Base-by-base conservation (phyloP, 1,140 invertebrate species). In the Coboldia fuscipes region DNA sequence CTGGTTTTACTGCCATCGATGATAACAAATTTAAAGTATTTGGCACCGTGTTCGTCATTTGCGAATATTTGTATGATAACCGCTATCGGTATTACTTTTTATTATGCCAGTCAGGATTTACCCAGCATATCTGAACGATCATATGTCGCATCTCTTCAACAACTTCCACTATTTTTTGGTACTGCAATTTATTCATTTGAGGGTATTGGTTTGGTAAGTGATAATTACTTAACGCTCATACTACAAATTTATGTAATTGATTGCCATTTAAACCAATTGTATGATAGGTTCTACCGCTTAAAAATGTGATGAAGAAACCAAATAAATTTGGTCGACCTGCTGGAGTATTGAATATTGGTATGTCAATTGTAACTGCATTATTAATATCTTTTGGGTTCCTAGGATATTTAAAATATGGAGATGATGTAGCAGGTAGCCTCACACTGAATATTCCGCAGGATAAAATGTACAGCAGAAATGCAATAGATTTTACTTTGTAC, bases 281-380 rank as follows among this genome's bases (percentile, higher is more conserved):
- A 33, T 45, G 54, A 29, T 39, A 85, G 79, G 74, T 86, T 26
- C 58, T 93, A 39, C 86, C 86, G 1, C 48, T 93, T 42, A 81
- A 90, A 55, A 88, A 86, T 46, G 75, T 84, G 48, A 90, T 93
- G 85, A 70, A 66, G 41, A 67, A 66, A n/a, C 78, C 82, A 0
- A 57, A 62, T 37, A 65, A 70, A 37, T 90, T 92, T 53, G 69
- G 68, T 34, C 77, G 68, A 37, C 58, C 66, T 3, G 48, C 74
- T 4, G 85, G 86, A 1, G 82, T 92, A 1, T 52, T 92, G 6
- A 90, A 89, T 48, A 65, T 76, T 3, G 75, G 80, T 24, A 90
- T 90, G 84, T 51, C 71, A 1, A 59, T 76, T 1, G 80, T 89
- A 1, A 71, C 70, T 2, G 34, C 50, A 8, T 62, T 88, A 24